phyloP scores from a whole-genome alignment of 1,140 invertebrate species.

The Meloidogyne hapla region DNA sequence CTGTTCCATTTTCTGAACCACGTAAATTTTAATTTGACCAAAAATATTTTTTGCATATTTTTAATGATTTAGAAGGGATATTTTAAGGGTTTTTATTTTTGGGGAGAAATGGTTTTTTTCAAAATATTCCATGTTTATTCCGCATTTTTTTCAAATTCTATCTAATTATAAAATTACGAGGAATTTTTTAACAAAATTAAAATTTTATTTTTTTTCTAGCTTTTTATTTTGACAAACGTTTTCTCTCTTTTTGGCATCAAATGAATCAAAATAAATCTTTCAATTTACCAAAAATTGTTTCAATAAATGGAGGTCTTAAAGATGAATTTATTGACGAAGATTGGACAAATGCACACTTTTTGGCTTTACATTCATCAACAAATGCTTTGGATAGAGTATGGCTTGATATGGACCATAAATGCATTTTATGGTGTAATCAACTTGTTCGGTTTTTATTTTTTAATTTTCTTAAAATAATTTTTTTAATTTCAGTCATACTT shows the following conservation, averaged over 20 bases:
- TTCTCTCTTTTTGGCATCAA: constrained; percentile 37
- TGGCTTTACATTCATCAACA: constrained; percentile 29
- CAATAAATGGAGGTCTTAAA: constrained; percentile 44
- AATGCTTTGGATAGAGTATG: constrained; percentile 47
- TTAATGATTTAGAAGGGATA: too few relatives aligned
- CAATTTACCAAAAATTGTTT: constrained; percentile 40
- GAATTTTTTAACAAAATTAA: background rate
- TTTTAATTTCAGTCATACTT: constrained; percentile 41
- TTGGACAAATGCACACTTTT: constrained; percentile 35
- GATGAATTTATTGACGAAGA: constrained; percentile 50
- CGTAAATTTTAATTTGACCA: too few relatives aligned
- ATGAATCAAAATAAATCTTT: background rate
- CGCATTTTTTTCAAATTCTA: too few relatives aligned
- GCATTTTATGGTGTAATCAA: constrained; percentile 58
- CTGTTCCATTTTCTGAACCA: constrained; percentile 45
- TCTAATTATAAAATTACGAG: too few relatives aligned
- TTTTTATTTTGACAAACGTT: constrained; percentile 34
- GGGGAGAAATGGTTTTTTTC: too few relatives aligned
- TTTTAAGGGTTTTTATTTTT: too few relatives aligned
- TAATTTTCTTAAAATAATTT: background rate
- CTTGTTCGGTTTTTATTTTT: constrained; percentile 42
- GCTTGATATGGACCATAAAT: constrained; percentile 54
- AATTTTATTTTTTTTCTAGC: constrained; percentile 34
- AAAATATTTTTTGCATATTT: too few relatives aligned
- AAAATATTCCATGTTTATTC: too few relatives aligned